Conservation (phyloP, 2,888 invertebrate species). For the Gisinianus flammeolus region DNA sequence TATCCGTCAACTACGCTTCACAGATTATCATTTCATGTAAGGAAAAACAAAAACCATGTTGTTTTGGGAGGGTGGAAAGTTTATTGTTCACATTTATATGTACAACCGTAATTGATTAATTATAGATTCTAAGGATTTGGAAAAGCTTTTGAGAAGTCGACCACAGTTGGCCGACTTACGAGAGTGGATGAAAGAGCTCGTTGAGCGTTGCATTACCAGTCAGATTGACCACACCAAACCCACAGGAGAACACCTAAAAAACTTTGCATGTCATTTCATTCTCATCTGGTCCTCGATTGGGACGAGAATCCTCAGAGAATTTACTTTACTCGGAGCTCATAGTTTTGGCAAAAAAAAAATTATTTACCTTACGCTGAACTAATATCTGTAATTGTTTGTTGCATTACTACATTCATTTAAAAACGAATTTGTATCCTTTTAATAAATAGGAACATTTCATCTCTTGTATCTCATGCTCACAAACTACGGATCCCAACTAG, state of each 20-base stretch:
- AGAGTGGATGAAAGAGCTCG: slow-evolving; percentile 29
- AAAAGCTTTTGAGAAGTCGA: slow-evolving; percentile 21
- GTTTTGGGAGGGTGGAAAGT: no score
- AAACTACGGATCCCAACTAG: slow-evolving; percentile 23
- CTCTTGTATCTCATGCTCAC: slow-evolving; percentile 29
- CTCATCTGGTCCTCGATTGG: slow-evolving; percentile 38
- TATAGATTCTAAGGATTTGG: slow-evolving; percentile 32
- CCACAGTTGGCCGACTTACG: slow-evolving; percentile 22
- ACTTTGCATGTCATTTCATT: slow-evolving; percentile 28
- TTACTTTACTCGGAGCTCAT: slow-evolving; percentile 31
- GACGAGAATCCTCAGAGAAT: slow-evolving; percentile 20
- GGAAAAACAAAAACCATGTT: no score
- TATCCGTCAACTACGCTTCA: slow-evolving; percentile 24
- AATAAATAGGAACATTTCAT: slow-evolving; percentile 31
- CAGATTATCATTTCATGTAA: slow-evolving; percentile 24
- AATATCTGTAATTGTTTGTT: no score
- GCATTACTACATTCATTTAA: no score
- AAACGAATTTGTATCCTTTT: background rate
- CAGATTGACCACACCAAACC: background rate
- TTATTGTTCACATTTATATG: no score
- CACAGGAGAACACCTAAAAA: slow-evolving; percentile 15
- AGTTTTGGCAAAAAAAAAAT: slow-evolving; percentile 23
- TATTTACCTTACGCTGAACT: no score
- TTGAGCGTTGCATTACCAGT: slow-evolving; percentile 13
- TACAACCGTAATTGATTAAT: background rate